Evolutionary conservation across 2,113 vertebrate species (phyloP).

Genomic region (Colistium nudipinnis): DNA sequence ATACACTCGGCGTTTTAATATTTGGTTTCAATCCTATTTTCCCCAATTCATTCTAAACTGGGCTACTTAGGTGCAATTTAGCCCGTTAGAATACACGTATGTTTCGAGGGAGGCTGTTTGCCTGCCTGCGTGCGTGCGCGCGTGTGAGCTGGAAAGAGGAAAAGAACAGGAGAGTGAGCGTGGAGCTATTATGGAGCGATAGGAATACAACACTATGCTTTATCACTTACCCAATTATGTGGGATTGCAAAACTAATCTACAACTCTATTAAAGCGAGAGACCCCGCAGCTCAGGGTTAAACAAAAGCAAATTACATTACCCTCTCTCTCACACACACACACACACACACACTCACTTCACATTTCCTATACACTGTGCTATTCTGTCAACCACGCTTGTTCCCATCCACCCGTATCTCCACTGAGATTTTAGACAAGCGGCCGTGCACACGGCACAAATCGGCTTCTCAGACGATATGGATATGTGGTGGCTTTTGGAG

Average conservation of each 20-base stretch:
- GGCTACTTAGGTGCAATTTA: constrained; percentile 2
- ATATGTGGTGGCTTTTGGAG: constrained; percentile 40
- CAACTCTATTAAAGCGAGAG: constrained; percentile 81
- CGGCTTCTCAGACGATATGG: constrained; percentile 28
- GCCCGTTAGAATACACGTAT: not conserved
- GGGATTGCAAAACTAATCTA: constrained; percentile 80
- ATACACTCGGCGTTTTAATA: constrained; percentile 17
- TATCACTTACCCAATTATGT: constrained; percentile 81
- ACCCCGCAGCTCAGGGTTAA: constrained; percentile 79
- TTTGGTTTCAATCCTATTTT: constrained; percentile 16
- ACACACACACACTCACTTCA: constrained; percentile 37
- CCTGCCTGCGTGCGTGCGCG: not conserved
- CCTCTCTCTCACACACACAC: constrained; percentile 22
- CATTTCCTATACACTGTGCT: constrained; percentile 42
- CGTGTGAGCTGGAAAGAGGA: not conserved
- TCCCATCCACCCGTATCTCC: constrained; percentile 52
- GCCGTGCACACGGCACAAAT: constrained; percentile 39
- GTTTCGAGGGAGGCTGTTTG: not conserved
- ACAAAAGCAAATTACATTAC: constrained; percentile 82
- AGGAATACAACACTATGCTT: constrained; percentile 66
- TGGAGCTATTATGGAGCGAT: constrained; percentile 36
- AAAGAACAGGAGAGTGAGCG: not conserved
- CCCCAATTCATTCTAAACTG: not conserved
- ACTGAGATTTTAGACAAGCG: constrained; percentile 52
- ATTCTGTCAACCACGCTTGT: constrained; percentile 45